Evolutionary conservation across 2,113 vertebrate species (phyloP).

Genomic region (Oreochromis tanganicae): DNA sequence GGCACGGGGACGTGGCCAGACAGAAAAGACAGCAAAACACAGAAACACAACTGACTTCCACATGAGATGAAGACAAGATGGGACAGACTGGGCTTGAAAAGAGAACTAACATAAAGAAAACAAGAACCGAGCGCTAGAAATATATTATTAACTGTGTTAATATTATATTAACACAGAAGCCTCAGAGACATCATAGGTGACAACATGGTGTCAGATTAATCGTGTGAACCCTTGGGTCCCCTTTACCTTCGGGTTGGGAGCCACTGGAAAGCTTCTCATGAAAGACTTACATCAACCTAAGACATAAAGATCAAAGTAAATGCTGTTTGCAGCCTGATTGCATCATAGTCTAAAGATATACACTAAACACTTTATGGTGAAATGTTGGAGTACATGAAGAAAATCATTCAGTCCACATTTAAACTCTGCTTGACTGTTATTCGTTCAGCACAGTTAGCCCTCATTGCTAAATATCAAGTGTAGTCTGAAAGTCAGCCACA

Average conservation of each 20-base stretch:
- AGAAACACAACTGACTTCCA: no score
- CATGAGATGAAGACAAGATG: no score
- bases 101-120: no score
- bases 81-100: no score
- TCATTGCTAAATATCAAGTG: slow-evolving; percentile 9
- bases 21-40: no score
- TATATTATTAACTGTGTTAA: no score
- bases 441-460: not conserved
- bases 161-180: no score
- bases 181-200: not conserved
- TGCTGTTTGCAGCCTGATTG: not conserved
- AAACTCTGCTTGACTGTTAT: not conserved
- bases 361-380: not conserved
- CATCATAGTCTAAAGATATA: not conserved
- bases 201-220: not conserved
- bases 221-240: not conserved
- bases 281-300: not conserved
- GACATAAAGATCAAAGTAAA: not conserved
- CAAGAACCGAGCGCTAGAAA: no score
- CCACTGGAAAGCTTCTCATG: not conserved
- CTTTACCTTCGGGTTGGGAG: not conserved
- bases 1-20: no score
- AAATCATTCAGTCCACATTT: not conserved
- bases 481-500: slow-evolving; percentile 22
- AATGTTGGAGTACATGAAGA: not conserved